Base-by-base conservation (phyloP, 2,888 invertebrate genomes). In the Troides oblongomaculatus region DNA sequence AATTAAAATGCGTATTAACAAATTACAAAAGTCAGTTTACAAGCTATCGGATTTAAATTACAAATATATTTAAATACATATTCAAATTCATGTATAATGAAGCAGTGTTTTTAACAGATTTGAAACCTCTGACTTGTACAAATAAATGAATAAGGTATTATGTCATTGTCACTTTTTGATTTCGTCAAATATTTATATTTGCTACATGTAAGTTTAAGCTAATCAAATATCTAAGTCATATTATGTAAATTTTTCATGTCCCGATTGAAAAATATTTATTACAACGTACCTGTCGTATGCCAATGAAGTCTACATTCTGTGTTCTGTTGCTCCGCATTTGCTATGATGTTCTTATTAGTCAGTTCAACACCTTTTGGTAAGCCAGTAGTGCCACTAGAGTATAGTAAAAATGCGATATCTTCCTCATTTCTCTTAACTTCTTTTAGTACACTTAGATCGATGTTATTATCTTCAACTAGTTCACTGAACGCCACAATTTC, bases 381-480 rank as follows among this genome's bases (percentile, higher is more conserved):
- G 0, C 97, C 97, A 0, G 97, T 97, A 0, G 97, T 97, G 0
- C 96, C 96, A 81, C 97, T 97, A 3, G 97, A 97, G 87, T 96
- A 97, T 0, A 96, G 97, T 69, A 97, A 79, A 30, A 96, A 84
- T 0, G 93, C 93, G 2, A 95, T 85, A 75, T 96, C 95, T 18
- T 94, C 88, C 1, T 91, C 77, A 14, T 76, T 81, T 60, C 81
- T 82, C 1, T 79, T 81, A 53, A 88, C 86, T 25, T 86, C 77
- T 72, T 84, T 90, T 17, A 94, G 75, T 60, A 88, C 81, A 71
- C 89, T 86, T 39, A 92, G 86, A 72, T 94, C 93, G 17, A 93
- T 84, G 75, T 79, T 78, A 43, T 86, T 85, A 46, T 85, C 89
- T 71, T 93, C 84, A 2, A 89, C 88, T 21, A 95, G 76, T 81